Percentiles rank a stretch among this genome's conserved stretches.
Conservation (phyloP, 1,140 invertebrate genomes). For the Habropoda laboriosa region DNA sequence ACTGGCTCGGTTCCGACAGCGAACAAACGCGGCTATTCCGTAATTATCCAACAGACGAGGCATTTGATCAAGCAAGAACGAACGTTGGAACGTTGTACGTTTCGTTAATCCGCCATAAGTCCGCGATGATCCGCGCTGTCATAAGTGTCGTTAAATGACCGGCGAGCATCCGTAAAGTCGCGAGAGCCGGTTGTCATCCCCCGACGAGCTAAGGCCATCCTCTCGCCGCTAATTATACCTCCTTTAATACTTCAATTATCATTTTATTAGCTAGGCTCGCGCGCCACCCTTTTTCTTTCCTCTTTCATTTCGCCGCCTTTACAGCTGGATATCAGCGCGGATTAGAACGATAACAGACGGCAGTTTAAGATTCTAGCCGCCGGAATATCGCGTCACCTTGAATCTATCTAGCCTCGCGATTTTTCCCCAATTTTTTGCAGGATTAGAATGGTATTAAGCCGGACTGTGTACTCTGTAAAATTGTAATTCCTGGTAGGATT, state of each 20-base stretch:
- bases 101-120: slow-evolving; percentile 31
- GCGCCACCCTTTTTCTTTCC: neutral
- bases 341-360: slow-evolving; percentile 27
- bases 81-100: slow-evolving; percentile 9
- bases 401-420: neutral
- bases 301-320: slow-evolving; percentile 21
- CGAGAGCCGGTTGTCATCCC: slow-evolving; percentile 55
- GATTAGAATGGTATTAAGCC: neutral
- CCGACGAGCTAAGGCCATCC: slow-evolving; percentile 19
- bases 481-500: no score
- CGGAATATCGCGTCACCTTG: neutral
- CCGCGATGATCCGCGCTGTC: slow-evolving; percentile 34
- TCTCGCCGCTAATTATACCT: slow-evolving; percentile 30
- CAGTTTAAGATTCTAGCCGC: neutral
- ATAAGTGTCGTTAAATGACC: slow-evolving; percentile 59
- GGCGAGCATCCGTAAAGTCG: slow-evolving; percentile 15
- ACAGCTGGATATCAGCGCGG: neutral
- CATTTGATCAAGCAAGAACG: neutral
- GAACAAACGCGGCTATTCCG: slow-evolving; percentile 5
- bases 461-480: no score
- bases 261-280: slow-evolving; percentile 44
- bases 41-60: slow-evolving; percentile 39
- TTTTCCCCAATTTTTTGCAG: neutral
- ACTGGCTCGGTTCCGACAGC: neutral
- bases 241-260: slow-evolving; percentile 55